Conservation (phyloP, 2,113 vertebrate species). For the Felis catus region F.catus_Fca126_mat1.0 CM031413.1:82309001-82309500, state of each 20-base stretch:
- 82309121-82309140: neutral
- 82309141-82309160: neutral
- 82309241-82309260: slow-evolving; percentile 22
- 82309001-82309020: neutral
- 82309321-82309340: neutral
- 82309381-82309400: neutral
- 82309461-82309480: slow-evolving; percentile 6
- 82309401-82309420: neutral
- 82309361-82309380: neutral
- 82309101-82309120: neutral
- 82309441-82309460: slow-evolving; percentile 26
- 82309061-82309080: slow-evolving; percentile 34
- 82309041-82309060: neutral
- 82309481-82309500: slow-evolving; percentile 21
- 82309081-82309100: neutral
- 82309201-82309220: neutral
- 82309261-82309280: neutral
- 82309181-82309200: neutral
- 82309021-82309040: slow-evolving; percentile 41
- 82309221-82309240: neutral
- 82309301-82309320: neutral
- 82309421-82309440: slow-evolving; percentile 18
- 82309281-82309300: neutral
- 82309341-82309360: slow-evolving; percentile 35
- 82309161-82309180: neutral